Conservation (phyloP, 2,113 vertebrate genomes). For the Mandrillus leucophaeus region DNA sequence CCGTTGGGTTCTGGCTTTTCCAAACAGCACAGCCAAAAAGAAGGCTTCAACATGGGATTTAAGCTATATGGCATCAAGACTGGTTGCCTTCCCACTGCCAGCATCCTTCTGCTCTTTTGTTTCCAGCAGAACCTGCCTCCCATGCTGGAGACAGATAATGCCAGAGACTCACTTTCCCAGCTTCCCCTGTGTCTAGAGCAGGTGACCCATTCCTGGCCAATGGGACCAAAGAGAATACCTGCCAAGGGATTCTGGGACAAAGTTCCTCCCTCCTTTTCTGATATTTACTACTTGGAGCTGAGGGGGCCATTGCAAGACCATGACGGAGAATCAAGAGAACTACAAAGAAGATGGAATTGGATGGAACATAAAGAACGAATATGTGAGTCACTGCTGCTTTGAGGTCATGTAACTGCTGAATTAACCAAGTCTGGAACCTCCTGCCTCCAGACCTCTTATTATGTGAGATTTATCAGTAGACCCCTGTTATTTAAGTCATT, state of each 20-base stretch:
- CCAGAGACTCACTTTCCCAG: background rate
- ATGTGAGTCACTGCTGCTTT: background rate
- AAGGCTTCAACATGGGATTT: background rate
- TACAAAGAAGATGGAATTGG: background rate
- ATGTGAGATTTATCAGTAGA: constrained; percentile 38
- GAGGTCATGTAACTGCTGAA: constrained; percentile 35
- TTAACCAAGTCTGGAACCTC: background rate
- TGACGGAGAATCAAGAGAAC: background rate
- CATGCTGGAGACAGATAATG: background rate
- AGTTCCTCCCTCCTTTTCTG: background rate
- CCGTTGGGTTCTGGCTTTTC: background rate
- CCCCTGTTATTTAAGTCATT: constrained; percentile 22
- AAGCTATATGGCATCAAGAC: background rate
- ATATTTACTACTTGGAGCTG: background rate
- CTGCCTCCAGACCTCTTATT: background rate
- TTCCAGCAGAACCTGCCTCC: background rate
- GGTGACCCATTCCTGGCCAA: background rate
- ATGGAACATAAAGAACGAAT: background rate
- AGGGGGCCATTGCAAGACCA: background rate
- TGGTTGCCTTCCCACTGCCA: background rate
- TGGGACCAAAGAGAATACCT: background rate
- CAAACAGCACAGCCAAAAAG: background rate
- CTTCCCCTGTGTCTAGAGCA: background rate
- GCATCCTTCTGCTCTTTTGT: background rate
- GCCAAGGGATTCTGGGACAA: background rate